These are phyloP conservation scores for Brachionus koreanus DNA, from an alignment of 1,140 invertebrate species.

Conservation along the genomic window DNA sequence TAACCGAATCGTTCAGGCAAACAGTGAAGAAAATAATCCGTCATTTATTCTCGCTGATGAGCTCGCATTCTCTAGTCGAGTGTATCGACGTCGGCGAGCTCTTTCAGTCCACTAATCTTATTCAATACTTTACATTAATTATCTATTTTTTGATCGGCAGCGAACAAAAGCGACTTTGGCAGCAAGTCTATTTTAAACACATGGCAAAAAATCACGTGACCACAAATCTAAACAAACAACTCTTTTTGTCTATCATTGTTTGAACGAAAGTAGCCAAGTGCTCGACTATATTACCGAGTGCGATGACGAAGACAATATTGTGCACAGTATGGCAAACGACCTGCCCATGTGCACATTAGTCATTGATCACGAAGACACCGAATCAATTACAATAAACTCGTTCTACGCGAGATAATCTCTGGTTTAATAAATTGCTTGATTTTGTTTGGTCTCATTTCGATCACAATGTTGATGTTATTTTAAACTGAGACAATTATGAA, in stretches of 20 bases:
- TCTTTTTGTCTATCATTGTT: constrained; percentile 24
- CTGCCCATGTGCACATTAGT: constrained; percentile 27
- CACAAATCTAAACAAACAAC: constrained; percentile 25
- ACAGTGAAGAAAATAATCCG: not conserved
- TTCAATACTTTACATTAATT: constrained; percentile 24
- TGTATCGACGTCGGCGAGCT: not conserved
- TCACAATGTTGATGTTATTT: constrained; percentile 11
- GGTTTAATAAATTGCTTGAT: constrained; percentile 3
- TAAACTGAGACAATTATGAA: too few species aligned
- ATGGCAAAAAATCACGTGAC: constrained; percentile 18
- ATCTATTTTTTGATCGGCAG: not conserved
- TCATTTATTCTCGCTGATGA: not conserved
- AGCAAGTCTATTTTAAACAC: not conserved
- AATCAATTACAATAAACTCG: constrained; percentile 15
- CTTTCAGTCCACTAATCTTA: not conserved
- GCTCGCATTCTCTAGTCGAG: not conserved
- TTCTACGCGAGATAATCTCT: constrained; percentile 4
- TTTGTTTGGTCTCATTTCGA: constrained; percentile 21
- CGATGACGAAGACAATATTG: not conserved
- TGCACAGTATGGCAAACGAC: not conserved
- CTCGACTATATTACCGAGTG: not conserved
- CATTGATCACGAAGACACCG: constrained; percentile 31
- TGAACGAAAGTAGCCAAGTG: not conserved
- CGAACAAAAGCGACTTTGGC: constrained; percentile 19
- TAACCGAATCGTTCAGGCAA: not conserved